Percentiles rank a stretch among this genome's conserved stretches.
Conservation (phyloP, 2,797 vertebrate genomes). For the Champsocephalus esox region DNA sequence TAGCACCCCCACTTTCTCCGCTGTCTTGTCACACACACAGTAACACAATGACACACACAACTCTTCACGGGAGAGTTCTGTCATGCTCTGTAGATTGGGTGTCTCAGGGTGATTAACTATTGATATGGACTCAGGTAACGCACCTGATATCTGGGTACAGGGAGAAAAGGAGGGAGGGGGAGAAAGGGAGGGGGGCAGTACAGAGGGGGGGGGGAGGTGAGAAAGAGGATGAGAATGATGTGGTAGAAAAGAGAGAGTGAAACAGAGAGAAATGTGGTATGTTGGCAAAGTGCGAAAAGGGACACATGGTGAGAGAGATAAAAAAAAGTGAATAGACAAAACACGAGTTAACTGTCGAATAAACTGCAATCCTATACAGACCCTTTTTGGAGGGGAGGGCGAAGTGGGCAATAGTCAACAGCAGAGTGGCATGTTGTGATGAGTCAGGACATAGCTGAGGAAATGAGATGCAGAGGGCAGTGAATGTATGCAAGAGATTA, state of each 20-base stretch:
- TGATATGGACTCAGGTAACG: slow-evolving; percentile 91
- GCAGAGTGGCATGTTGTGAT: slow-evolving; percentile 45
- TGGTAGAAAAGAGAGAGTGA: slow-evolving; percentile 40
- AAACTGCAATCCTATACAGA: background rate
- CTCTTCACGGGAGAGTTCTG: slow-evolving; percentile 68
- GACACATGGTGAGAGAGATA: slow-evolving; percentile 16
- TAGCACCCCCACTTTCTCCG: background rate
- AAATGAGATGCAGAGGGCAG: slow-evolving; percentile 50
- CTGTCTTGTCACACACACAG: slow-evolving; percentile 20
- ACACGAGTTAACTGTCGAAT: background rate
- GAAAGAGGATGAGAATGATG: slow-evolving; percentile 50
- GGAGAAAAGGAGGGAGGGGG: slow-evolving; percentile 10
- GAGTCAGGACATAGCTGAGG: slow-evolving; percentile 68
- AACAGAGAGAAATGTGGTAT: slow-evolving; percentile 26
- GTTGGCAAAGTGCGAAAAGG: slow-evolving; percentile 12
- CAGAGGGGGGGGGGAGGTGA: background rate
- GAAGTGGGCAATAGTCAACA: slow-evolving; percentile 29
- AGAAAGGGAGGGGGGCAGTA: background rate
- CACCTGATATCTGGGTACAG: slow-evolving; percentile 84
- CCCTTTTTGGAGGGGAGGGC: slow-evolving; percentile 19
- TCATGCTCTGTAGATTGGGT: slow-evolving; percentile 87
- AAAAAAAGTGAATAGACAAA: slow-evolving; percentile 18
- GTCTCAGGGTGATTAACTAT: slow-evolving; percentile 94
- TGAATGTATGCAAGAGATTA: slow-evolving; percentile 50
- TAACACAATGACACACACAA: slow-evolving; percentile 19